Percentiles rank a stretch among this genome's conserved stretches.
Evolutionary conservation across 2,888 invertebrate species (phyloP).

Genomic region (Unio pictorum): DNA sequence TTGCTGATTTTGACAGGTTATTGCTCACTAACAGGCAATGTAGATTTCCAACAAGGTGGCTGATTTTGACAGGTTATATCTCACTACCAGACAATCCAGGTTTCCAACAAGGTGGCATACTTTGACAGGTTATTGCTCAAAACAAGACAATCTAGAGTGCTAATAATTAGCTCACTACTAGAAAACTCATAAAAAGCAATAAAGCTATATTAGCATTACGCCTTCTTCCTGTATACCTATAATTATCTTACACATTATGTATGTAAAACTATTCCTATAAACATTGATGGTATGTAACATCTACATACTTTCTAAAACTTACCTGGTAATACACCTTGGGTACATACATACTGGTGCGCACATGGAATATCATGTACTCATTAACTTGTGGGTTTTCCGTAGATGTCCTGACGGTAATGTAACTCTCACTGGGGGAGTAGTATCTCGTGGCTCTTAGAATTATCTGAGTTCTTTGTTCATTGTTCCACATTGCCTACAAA

Average conservation of each 20-base stretch:
- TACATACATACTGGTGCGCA: slow-evolving; percentile 91
- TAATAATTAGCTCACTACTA: too few species aligned
- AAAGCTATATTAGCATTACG: too few species aligned
- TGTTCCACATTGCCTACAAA: slow-evolving; percentile 38
- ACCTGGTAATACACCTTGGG: slow-evolving; percentile 81
- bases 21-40: too few species aligned
- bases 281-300: neutral
- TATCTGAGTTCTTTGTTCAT: slow-evolving; percentile 30
- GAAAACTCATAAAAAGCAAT: too few species aligned
- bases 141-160: too few species aligned
- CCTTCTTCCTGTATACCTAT: too few species aligned
- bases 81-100: too few species aligned
- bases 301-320: neutral
- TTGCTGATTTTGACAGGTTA: too few species aligned
- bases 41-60: too few species aligned
- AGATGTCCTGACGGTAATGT: slow-evolving; percentile 88
- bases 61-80: too few species aligned
- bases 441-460: slow-evolving; percentile 73
- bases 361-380: slow-evolving; percentile 94
- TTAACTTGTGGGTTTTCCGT: slow-evolving; percentile 81
- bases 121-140: too few species aligned
- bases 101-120: too few species aligned
- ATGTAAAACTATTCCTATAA: neutral
- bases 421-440: slow-evolving; percentile 85
- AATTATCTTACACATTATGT: neutral